Evolutionary conservation across 2,113 vertebrate genomes (phyloP).

Genomic region (Oncorhynchus tshawytscha): DNA sequence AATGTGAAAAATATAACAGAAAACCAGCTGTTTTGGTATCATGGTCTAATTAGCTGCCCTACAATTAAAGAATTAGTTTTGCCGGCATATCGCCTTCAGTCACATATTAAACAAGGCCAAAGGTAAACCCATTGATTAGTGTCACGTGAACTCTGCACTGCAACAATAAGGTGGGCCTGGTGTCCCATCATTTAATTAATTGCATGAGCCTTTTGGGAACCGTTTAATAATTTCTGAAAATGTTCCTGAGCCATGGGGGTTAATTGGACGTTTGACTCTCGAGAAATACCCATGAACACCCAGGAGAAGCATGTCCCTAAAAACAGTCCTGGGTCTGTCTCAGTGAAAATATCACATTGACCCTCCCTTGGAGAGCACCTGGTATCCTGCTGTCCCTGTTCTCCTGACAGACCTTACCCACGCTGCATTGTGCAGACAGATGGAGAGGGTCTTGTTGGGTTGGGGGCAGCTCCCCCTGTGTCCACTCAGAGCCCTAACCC

Average conservation of each 20-base stretch:
- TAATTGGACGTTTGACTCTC: slow-evolving; percentile 74
- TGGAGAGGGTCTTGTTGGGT: slow-evolving; percentile 19
- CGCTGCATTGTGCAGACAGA: slow-evolving; percentile 31
- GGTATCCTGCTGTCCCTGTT: slow-evolving; percentile 20
- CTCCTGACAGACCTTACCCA: slow-evolving; percentile 36
- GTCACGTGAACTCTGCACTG: slow-evolving; percentile 58
- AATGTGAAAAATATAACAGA: slow-evolving; percentile 4
- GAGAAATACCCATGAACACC: slow-evolving; percentile 57
- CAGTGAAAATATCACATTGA: slow-evolving; percentile 68
- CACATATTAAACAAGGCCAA: slow-evolving; percentile 57
- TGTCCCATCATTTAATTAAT: slow-evolving; percentile 71
- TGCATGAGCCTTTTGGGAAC: slow-evolving; percentile 69
- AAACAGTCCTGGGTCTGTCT: slow-evolving; percentile 55
- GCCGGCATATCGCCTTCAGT: slow-evolving; percentile 39
- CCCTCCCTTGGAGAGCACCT: slow-evolving; percentile 48
- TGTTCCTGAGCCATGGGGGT: slow-evolving; percentile 69
- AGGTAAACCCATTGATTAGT: slow-evolving; percentile 67
- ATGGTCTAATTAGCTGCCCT: slow-evolving; percentile 52
- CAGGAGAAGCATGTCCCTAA: slow-evolving; percentile 63
- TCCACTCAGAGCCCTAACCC: slow-evolving; percentile 1
- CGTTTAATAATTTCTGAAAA: slow-evolving; percentile 69
- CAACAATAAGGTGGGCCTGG: slow-evolving; percentile 62
- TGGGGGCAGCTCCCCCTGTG: background rate
- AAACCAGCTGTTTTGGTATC: slow-evolving; percentile 11
- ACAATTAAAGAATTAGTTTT: slow-evolving; percentile 59